Conservation (phyloP, 2,888 invertebrate species). For the Epinotia ramella region DNA sequence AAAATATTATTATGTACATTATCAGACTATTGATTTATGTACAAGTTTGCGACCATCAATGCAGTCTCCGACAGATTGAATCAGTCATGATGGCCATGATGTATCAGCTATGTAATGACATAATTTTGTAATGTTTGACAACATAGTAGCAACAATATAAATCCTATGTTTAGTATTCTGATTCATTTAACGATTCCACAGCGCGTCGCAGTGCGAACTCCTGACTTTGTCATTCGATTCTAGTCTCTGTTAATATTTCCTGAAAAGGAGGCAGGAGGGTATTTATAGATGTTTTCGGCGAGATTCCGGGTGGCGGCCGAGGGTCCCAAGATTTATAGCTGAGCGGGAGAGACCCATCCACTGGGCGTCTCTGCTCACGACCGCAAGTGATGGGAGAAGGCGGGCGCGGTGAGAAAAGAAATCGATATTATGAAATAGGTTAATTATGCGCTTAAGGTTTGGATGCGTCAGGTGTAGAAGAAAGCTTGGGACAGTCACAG, state of each 20-base stretch:
- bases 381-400: conserved; percentile 52
- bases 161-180: neutral
- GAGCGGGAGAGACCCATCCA: conserved; percentile 84
- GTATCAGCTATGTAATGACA: neutral
- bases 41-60: neutral
- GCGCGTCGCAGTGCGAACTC: conserved; percentile 45
- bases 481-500: no score
- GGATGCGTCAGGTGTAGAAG: neutral
- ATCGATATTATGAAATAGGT: conserved; percentile 19
- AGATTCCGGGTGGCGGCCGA: conserved; percentile 83
- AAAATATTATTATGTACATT: no score
- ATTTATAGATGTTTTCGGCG: conserved; percentile 84
- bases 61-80: neutral
- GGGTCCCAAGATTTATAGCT: conserved; percentile 84
- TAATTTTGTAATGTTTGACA: neutral
- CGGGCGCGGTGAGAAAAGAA: conserved; percentile 29
- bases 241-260: conserved; percentile 80
- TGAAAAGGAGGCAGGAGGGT: conserved; percentile 80
- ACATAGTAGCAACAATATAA: conserved; percentile 5
- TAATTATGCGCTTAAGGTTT: neutral
- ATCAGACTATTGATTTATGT: no score
- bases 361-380: conserved; percentile 71
- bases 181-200: conserved; percentile 1
- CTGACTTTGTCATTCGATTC: conserved; percentile 66
- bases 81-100: neutral